Base-by-base conservation (phyloP, 1,140 invertebrate species). In the Microplitis demolitor region DNA sequence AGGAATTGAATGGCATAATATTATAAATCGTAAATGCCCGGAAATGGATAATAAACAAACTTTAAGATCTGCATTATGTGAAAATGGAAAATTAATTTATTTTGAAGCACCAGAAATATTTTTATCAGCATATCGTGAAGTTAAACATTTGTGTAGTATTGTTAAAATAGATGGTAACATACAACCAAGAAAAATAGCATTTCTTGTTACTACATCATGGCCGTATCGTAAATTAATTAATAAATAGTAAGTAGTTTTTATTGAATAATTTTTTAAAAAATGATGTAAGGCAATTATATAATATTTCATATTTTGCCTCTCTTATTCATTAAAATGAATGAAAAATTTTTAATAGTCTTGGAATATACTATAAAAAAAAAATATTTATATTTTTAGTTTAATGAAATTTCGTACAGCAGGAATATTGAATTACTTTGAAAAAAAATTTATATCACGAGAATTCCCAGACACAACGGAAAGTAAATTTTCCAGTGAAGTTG, bases 371-470 rank as follows among this genome's bases (percentile, higher is more conserved):
- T 24, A 24, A 24, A 24, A 24, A 24, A 24, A 24, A 53, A 71
- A 58, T 58, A n/a, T 35, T 39, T 58, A 24, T 45, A 4, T 45
- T 69, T 61, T 11, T 50, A 83, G 79, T 14, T 72, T 83, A 33
- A 16, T 81, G 69, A 73, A 74, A 37, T 62, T 83, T 4, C 74
- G 66, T 5, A 77, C 77, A 8, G 69, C 74, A 5, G 80, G 78
- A 1, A 78, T 83, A 63, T 54, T 82, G 4, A 75, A 72, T 9
- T 80, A 81, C 62, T 75, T 83, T 13, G 74, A 82, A 67, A 62
- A 68, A 4, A 80, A 81, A 66, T 83, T 79, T 79, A 78, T 77
- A 13, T 58, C 66, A 6, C 71, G 51, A n/a, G 56, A 76, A 69
- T 54, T 11, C 45, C 71, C 24, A 61, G 51, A 31, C n/a, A 51